These are phyloP conservation scores for Lipotes vexillifer DNA, from an alignment of 2,113 vertebrate genomes.

Conservation along the genomic window DNA sequence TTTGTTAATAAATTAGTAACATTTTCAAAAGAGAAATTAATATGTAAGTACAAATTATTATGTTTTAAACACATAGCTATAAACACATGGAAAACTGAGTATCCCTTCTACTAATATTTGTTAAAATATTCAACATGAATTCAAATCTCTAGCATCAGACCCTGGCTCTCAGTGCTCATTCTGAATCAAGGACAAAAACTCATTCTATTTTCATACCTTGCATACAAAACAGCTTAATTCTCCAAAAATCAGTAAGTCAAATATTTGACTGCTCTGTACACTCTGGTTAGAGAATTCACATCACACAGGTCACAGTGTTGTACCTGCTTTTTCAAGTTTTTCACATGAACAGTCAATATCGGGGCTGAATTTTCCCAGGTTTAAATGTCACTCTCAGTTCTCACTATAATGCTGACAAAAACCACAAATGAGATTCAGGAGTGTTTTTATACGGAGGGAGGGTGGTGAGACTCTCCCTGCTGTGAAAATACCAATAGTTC, in stretches of 20 bases:
- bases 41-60: not conserved
- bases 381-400: constrained; percentile 69
- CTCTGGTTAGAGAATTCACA: constrained; percentile 50
- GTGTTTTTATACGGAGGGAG: constrained; percentile 55
- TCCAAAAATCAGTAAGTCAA: constrained; percentile 65
- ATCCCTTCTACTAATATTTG: not conserved
- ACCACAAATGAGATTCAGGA: constrained; percentile 61
- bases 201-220: constrained; percentile 31
- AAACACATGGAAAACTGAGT: not conserved
- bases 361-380: constrained; percentile 37
- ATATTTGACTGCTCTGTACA: constrained; percentile 49
- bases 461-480: constrained; percentile 49
- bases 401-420: constrained; percentile 63
- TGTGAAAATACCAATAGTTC: constrained; percentile 66
- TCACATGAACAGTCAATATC: constrained; percentile 51
- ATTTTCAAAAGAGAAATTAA: constrained; percentile 20
- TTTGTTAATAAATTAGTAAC: not conserved
- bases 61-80: not conserved
- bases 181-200: constrained; percentile 41
- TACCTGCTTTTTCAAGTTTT: constrained; percentile 47
- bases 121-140: constrained; percentile 43
- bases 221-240: constrained; percentile 51
- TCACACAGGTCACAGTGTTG: constrained; percentile 43
- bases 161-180: constrained; percentile 36
- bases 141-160: not conserved